These are phyloP conservation scores for Lutjanus argentimaculatus DNA, from an alignment of 2,797 vertebrate genomes.

Conservation along the genomic window DNA sequence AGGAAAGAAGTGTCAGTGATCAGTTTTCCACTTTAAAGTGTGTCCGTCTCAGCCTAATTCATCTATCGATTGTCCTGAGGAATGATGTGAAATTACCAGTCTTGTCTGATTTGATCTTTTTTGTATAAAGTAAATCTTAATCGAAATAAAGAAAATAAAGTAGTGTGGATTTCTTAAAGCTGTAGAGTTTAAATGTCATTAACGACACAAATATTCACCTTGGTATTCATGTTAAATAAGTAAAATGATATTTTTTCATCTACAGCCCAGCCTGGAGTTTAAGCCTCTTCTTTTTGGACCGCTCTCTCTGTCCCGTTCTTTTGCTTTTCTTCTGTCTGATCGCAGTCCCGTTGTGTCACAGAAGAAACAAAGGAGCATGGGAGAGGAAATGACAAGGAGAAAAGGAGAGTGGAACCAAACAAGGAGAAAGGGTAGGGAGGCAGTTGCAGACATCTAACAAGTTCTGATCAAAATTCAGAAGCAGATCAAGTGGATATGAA, in stretches of 20 bases:
- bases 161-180: too few relatives aligned
- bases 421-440: conserved; percentile 35
- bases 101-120: background rate
- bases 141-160: too few relatives aligned
- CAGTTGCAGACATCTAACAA: conserved; percentile 71
- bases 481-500: conserved; percentile 76
- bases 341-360: conserved; percentile 50
- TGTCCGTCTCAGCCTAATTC: background rate
- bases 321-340: conserved; percentile 6
- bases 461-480: conserved; percentile 74
- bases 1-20: background rate
- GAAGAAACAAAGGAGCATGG: conserved; percentile 47
- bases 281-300: background rate
- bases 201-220: background rate
- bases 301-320: conserved; percentile 13
- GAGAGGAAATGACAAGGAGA: conserved; percentile 48
- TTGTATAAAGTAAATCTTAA: background rate
- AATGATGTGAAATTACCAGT: background rate
- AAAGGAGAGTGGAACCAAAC: conserved; percentile 40
- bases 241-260: background rate
- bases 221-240: background rate
- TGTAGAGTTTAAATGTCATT: too few relatives aligned
- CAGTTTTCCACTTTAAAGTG: background rate
- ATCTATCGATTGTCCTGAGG: background rate
- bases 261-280: conserved; percentile 9